These are phyloP conservation scores for Cataglyphis livida DNA, from an alignment of 2,888 invertebrate species.

Conservation along the genomic window DNA sequence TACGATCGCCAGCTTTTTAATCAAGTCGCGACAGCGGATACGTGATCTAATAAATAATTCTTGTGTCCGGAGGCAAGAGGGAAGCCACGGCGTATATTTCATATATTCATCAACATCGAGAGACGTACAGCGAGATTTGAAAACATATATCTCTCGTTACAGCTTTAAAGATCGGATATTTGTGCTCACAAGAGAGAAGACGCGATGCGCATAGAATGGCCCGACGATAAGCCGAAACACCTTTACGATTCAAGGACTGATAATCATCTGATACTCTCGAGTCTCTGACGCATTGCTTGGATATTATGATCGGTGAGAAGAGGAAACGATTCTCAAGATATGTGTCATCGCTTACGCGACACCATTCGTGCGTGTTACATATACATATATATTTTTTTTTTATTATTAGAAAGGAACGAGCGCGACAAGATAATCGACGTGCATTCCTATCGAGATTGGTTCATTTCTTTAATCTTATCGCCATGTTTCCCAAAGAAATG, in stretches of 20 bases:
- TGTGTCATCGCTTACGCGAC: conserved; percentile 16
- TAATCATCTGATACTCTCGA: conserved; percentile 29
- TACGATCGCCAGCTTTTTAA: conserved; percentile 2
- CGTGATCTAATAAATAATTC: conserved; percentile 21
- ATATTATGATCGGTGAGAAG: conserved; percentile 36
- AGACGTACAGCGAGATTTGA: neutral
- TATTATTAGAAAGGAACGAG: neutral
- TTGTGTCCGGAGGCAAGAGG: neutral
- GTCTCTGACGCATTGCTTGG: neutral
- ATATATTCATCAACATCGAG: conserved; percentile 4
- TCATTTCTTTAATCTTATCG: conserved; percentile 68
- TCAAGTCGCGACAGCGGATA: conserved; percentile 9
- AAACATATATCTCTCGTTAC: neutral
- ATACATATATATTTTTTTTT: neutral
- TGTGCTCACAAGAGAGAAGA: neutral
- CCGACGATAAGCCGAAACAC: conserved; percentile 31
- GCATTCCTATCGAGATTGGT: conserved; percentile 75
- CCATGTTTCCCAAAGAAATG: conserved; percentile 53
- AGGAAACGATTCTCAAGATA: neutral
- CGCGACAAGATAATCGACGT: conserved; percentile 63
- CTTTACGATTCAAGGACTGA: conserved; percentile 32
- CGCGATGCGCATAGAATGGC: conserved; percentile 40
- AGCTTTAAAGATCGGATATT: neutral
- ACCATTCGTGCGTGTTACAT: neutral
- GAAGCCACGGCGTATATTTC: conserved; percentile 2